Evolutionary conservation across 2,888 invertebrate species (phyloP).

Genomic region (Mimas tiliae): DNA sequence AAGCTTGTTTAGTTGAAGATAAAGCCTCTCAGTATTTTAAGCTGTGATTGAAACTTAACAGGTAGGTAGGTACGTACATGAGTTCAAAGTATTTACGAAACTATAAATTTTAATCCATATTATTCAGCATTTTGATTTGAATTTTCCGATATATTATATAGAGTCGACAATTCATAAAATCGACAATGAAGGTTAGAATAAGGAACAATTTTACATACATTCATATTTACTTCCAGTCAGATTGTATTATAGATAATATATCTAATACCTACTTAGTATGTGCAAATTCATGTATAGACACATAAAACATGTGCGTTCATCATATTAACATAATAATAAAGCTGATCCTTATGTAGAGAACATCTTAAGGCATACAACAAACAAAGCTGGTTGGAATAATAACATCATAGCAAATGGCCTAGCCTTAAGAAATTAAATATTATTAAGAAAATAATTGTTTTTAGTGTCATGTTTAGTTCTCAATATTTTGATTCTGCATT

Average conservation of each 20-base stretch:
- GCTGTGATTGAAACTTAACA: no score
- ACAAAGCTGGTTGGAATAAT: conserved; percentile 46
- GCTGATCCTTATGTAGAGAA: conserved; percentile 46
- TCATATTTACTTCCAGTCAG: conserved; percentile 8
- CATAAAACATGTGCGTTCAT: conserved; percentile 18
- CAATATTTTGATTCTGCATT: neutral
- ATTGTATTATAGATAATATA: neutral
- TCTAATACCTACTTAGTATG: neutral
- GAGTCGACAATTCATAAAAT: neutral
- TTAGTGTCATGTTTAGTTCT: no score
- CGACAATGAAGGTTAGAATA: neutral
- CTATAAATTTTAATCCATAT: no score
- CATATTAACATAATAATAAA: conserved; percentile 33
- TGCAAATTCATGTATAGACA: neutral
- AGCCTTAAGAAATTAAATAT: neutral
- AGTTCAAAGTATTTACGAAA: no score
- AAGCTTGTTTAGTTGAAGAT: no score
- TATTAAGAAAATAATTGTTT: neutral
- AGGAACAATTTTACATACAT: neutral
- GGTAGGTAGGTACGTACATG: no score
- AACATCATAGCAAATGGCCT: conserved; percentile 38
- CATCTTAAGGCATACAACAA: conserved; percentile 40
- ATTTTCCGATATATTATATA: neutral
- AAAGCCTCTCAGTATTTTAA: no score
- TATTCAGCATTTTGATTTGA: no score